Base-by-base conservation (phyloP, 2,888 invertebrate species). In the Clusia tigrina region DNA sequence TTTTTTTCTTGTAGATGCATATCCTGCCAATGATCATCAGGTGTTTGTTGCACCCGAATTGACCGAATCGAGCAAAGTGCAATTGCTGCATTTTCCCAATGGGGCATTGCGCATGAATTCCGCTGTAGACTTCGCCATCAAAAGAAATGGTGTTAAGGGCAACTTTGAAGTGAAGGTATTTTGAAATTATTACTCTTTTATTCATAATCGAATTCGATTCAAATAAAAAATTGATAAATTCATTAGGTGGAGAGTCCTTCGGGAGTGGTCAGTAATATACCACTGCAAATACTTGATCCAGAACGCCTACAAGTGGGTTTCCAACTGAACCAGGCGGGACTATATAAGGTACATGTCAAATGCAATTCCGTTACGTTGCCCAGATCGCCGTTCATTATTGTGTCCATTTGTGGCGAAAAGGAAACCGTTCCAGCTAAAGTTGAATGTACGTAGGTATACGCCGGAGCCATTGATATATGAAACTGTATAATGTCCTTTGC, bases 131-230 rank as follows among this genome's bases (percentile, higher is more conserved):
- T 83, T 83, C 32, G 69, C 79, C 18, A 74, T 83, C 23, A 82
- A 79, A 56, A 75, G 80, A 1, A 81, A 82, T 67, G 82, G 82
- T 1, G 79, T 80, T 10, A 79, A 81, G 66, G 83, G 82, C 3
- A 82, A 82, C 59, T 81, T 83, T 58, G 82, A 81, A 70, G 80
- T 80, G 18, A 80, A 80, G 68, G 78, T 78, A 60, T 48, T 46
- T 46, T 2, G n/a, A 18, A 60, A 53, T 12, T 52, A 57, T 15
- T 52, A 57, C 12, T 18, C 42, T 20, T 5, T 32, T 32, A 5
- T 32, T 9, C 32, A 32, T 9, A 32, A 32, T 9, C 32, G 12
- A 32, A 32, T 42, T n/a, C 22, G 5, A 48, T 48, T 48, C 22
- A 5, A 48, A 18, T 48, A 20, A 20, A 18, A 18, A 26, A 32